phyloP scores from a whole-genome alignment of 1,140 invertebrate species.

The Drosophila insularis region DNA sequence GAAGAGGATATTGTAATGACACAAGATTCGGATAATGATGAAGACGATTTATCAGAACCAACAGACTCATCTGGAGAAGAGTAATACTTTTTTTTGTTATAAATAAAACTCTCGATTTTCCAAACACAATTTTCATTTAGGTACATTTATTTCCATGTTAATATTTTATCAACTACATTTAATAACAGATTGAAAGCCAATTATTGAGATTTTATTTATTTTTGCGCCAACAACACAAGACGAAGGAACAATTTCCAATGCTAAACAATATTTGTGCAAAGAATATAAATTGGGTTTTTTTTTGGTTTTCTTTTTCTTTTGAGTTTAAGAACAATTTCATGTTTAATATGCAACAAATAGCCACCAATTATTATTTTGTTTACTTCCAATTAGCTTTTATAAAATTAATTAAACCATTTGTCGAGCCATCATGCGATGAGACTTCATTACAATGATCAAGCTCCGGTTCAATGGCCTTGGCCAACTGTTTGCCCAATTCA shows the following conservation, averaged over 20 bases:
- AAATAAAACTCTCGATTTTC: constrained; percentile 40
- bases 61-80: constrained; percentile 41
- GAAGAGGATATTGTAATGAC: constrained; percentile 44
- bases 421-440: constrained; percentile 93
- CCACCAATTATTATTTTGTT: constrained; percentile 18
- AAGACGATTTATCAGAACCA: constrained; percentile 42
- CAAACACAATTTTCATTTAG: constrained; percentile 50
- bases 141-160: constrained; percentile 55
- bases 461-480: constrained; percentile 98
- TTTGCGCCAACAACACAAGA: constrained; percentile 59
- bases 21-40: constrained; percentile 41
- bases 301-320: constrained; percentile 7
- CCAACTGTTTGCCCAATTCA: constrained; percentile 98
- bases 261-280: constrained; percentile 55
- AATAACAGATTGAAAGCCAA: constrained; percentile 64
- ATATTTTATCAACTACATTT: constrained; percentile 65
- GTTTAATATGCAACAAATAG: constrained; percentile 48
- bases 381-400: constrained; percentile 87
- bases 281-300: constrained; percentile 39
- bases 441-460: constrained; percentile 86
- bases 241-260: constrained; percentile 22
- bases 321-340: constrained; percentile 33
- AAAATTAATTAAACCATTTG: constrained; percentile 97
- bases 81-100: constrained; percentile 12
- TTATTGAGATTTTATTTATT: constrained; percentile 58